Evolutionary conservation across 2,888 invertebrate species (phyloP), one percentile per base, ranked within the genome.

Genomic region (Cecidostiba fungosa): DNA sequence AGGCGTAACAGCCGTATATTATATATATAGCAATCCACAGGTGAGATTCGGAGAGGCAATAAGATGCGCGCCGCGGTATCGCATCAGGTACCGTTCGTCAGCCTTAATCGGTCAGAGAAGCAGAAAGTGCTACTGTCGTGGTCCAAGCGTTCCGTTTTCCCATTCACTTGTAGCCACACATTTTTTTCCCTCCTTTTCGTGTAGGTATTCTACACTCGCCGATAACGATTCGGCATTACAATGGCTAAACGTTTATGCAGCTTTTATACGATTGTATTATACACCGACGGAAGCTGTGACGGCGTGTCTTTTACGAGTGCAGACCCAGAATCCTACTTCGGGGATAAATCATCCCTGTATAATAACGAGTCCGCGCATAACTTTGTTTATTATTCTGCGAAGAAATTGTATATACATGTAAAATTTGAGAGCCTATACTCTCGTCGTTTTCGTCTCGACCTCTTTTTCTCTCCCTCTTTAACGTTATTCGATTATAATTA

Each of bases 51-150:
- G 50, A 72, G 54, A 69, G 50, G 69, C 10, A 10, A 62, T 72
- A 72, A 85, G 81, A 77, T 79, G 81, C 62, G 81, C 36, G 77
- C 0, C 6, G 54, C n/a, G 19, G 8, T 23, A 59, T 59, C 54
- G 39, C 86, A n/a, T n/a, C n/a, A 86, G 81, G 90, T 90, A 90
- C 90, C 90, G 90, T 90, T 90, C 86, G 69, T 87, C 87, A 89
- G 81, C 89, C 89, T 89, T 84, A 87, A 88, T 82, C 74, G 83
- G 77, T 47, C 78, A 80, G 54, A 78, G 84, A 87, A 84, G 82
- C 77, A 47, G 85, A 87, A 88, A 88, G 85, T 87, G 78, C 74
- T 70, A 12, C 10, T 62, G 72, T 69, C 74, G 62, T 69, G 83
- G 80, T 43, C 81, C 81, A 84, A 59, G 74, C n/a, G n/a, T 84